Evolutionary conservation across 2,113 vertebrate genomes (phyloP).

Genomic region (Perca flavescens): DNA sequence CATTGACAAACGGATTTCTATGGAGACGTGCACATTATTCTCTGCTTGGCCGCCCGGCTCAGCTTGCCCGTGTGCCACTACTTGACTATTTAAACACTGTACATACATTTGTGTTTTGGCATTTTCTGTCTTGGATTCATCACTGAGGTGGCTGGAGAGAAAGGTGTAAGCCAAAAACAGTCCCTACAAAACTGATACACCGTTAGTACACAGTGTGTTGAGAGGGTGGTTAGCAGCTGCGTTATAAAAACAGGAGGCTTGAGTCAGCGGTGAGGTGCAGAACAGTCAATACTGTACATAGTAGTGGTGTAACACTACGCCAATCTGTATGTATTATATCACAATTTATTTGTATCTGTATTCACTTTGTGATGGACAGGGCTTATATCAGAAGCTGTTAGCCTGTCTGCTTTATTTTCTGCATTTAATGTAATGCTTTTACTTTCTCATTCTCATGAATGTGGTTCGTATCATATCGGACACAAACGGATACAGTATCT

Average conservation of each 20-base stretch:
- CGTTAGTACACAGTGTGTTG: not conserved
- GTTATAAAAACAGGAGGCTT: not conserved
- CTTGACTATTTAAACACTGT: not conserved
- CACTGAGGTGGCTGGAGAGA: not conserved
- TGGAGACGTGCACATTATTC: slow-evolving; percentile 63
- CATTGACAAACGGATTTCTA: slow-evolving; percentile 73
- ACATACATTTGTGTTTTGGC: not conserved
- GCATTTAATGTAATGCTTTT: too few species aligned
- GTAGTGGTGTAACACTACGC: too few species aligned
- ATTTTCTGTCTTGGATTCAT: not conserved
- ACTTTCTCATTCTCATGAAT: too few species aligned
- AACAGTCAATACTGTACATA: too few species aligned
- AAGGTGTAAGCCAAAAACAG: not conserved
- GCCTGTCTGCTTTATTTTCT: too few species aligned
- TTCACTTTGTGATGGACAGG: not conserved
- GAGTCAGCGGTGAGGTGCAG: not conserved
- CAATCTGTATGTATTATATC: not conserved
- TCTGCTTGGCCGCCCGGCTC: slow-evolving; percentile 33
- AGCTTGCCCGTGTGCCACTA: not conserved
- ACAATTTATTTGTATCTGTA: not conserved
- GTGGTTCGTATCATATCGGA: too few species aligned
- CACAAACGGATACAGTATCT: too few species aligned
- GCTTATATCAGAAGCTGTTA: not conserved
- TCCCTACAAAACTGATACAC: not conserved
- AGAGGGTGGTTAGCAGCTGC: not conserved